Percentiles rank a stretch among this genome's conserved stretches.
phyloP scores from a whole-genome alignment of 2,888 invertebrate genomes.

The Rhogogaster chlorosoma region DNA sequence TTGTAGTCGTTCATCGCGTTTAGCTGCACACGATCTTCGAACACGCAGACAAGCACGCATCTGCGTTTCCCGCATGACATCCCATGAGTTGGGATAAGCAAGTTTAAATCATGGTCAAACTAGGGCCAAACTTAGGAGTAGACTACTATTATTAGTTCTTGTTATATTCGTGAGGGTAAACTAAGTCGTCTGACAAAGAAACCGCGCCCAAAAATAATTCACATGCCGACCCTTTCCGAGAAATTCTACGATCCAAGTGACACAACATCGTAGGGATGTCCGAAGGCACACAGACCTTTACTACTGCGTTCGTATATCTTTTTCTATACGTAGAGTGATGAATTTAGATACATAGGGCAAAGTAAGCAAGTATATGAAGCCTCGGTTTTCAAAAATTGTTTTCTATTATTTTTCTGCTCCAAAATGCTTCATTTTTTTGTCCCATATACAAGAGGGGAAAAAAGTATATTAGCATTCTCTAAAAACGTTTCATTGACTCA shows the following conservation, averaged over 20 bases:
- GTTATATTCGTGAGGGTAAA: background rate
- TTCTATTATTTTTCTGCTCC: too few relatives aligned
- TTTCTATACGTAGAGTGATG: background rate
- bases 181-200: background rate
- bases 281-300: background rate
- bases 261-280: background rate
- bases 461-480: background rate
- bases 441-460: background rate
- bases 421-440: background rate
- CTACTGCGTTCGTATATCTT: background rate
- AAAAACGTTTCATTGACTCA: too few relatives aligned
- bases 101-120: background rate
- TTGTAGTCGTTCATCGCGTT: constrained; percentile 10
- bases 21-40: background rate
- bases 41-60: background rate
- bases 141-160: constrained; percentile 1
- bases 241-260: background rate
- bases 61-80: background rate
- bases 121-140: background rate
- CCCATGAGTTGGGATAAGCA: background rate
- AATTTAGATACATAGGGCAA: background rate
- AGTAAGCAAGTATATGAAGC: background rate
- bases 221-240: background rate
- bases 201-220: background rate
- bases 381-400: too few relatives aligned